phyloP scores from a whole-genome alignment of 2,888 invertebrate genomes.

The Cephus runcator region DNA sequence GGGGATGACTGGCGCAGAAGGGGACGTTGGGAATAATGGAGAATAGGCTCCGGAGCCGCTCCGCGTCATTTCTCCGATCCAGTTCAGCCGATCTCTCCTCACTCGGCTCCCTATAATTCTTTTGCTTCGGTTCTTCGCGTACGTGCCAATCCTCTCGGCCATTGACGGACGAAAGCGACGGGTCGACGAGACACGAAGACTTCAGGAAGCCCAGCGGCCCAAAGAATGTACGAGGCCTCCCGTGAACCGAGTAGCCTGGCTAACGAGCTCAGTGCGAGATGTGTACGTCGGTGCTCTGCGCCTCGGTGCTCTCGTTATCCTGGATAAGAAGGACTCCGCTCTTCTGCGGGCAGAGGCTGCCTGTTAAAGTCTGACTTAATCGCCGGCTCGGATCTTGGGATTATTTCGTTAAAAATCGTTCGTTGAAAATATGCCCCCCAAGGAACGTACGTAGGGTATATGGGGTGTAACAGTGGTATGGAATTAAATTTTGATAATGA shows the following conservation, averaged over 20 bases:
- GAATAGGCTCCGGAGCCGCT: neutral
- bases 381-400: conserved; percentile 51
- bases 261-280: conserved; percentile 52
- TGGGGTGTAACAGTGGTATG: no score
- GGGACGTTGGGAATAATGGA: neutral
- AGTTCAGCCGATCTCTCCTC: neutral
- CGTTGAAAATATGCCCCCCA: neutral
- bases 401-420: neutral
- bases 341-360: neutral
- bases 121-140: neutral
- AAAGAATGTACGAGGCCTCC: conserved; percentile 40
- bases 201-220: conserved; percentile 10
- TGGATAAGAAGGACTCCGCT: neutral
- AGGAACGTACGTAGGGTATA: neutral
- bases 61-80: neutral
- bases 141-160: neutral
- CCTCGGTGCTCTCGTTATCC: conserved; percentile 56
- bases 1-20: neutral
- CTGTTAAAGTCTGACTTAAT: conserved; percentile 49
- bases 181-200: conserved; percentile 21
- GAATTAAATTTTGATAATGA: neutral
- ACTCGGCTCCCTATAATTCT: neutral
- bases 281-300: conserved; percentile 47
- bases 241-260: conserved; percentile 58
- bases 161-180: conserved; percentile 38